Evolutionary conservation across 1,140 invertebrate species (phyloP).

Genomic region (Drosophila melanogaster): Release_6_plus_ISO1_MT NT_033777.3:18185001-18185500

Average conservation of each 20-base stretch:
- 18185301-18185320: slow-evolving; percentile 6
- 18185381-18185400: too few relatives aligned
- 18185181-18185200: too few relatives aligned
- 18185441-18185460: not conserved
- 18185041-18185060: slow-evolving; percentile 6
- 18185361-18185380: too few relatives aligned
- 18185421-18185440: not conserved
- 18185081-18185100: not conserved
- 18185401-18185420: not conserved
- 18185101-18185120: not conserved
- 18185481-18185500: too few relatives aligned
- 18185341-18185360: too few relatives aligned
- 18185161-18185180: too few relatives aligned
- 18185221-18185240: too few relatives aligned
- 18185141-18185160: too few relatives aligned
- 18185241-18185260: not conserved
- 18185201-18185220: too few relatives aligned
- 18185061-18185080: not conserved
- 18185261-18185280: slow-evolving; percentile 4
- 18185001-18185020: not conserved
- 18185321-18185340: too few relatives aligned
- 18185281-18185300: slow-evolving; percentile 11
- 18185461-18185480: not conserved
- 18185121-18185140: too few relatives aligned
- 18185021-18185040: not conserved